Evolutionary conservation across 2,888 invertebrate species (phyloP).

Genomic region (Lasioglossum lativentre): DNA sequence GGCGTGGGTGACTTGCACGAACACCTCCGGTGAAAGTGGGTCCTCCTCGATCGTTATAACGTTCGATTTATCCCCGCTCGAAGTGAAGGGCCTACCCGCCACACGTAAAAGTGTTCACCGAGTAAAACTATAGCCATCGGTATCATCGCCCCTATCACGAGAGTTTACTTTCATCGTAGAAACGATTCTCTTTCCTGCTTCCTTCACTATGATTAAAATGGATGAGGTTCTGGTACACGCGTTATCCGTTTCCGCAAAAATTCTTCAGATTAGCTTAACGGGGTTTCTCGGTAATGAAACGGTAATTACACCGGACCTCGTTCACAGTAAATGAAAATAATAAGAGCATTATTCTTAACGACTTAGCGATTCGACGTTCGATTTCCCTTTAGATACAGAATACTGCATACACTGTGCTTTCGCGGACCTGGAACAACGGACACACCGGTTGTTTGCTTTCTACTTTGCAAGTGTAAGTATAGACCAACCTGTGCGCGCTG

Average conservation of each 20-base stretch:
- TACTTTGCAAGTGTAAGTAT: conserved; percentile 1
- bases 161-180: conserved; percentile 23
- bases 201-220: background rate
- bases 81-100: conserved; percentile 50
- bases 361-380: background rate
- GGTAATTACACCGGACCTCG: background rate
- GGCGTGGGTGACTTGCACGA: conserved; percentile 68
- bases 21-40: conserved; percentile 63
- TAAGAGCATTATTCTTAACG: background rate
- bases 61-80: conserved; percentile 56
- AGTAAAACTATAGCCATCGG: background rate
- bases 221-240: background rate
- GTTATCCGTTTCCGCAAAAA: background rate
- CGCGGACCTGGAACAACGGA: background rate
- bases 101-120: conserved; percentile 42
- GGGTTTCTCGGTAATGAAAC: conserved; percentile 7
- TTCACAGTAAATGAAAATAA: background rate
- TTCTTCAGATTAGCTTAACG: conserved; percentile 12
- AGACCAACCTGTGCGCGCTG: background rate
- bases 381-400: background rate
- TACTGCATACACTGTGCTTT: background rate
- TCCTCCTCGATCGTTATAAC: conserved; percentile 55
- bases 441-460: conserved; percentile 1
- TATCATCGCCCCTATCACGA: conserved; percentile 5
- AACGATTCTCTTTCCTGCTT: conserved; percentile 22